Conservation (phyloP, 2,888 invertebrate species). For the Bugula neritina region DNA sequence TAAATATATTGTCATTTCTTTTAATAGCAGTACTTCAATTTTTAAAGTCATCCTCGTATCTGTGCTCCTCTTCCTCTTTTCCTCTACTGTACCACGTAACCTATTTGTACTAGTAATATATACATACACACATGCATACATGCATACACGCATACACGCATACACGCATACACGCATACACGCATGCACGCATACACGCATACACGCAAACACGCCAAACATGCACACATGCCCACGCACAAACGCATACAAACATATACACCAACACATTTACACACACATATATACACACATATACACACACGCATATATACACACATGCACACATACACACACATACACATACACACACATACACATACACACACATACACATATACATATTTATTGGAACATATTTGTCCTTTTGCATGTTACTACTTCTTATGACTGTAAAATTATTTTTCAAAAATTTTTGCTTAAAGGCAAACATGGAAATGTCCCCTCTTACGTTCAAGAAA, state of each 20-base stretch:
- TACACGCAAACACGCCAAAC: background rate
- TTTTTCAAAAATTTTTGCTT: no score
- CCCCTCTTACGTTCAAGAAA: no score
- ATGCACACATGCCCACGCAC: background rate
- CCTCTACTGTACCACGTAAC: no score
- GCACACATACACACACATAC: slow-evolving; percentile 23
- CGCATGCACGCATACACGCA: background rate
- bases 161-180: slow-evolving; percentile 6
- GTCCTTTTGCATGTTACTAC: no score
- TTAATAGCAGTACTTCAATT: no score
- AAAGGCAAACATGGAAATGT: no score
- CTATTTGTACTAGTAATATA: no score
- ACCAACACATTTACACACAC: slow-evolving; percentile 1
- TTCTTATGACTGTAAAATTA: no score
- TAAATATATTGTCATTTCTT: no score
- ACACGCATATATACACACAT: slow-evolving; percentile 21
- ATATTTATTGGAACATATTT: no score
- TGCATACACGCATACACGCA: slow-evolving; percentile 2
- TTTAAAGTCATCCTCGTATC: no score
- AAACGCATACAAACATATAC: background rate
- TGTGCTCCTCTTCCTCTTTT: no score
- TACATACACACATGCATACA: background rate
- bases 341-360: slow-evolving; percentile 28
- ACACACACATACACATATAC: slow-evolving; percentile 27
- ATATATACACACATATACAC: slow-evolving; percentile 27